Evolutionary conservation across 2,797 vertebrate genomes (phyloP).

Genomic region (Bradypus variegatus): DNA sequence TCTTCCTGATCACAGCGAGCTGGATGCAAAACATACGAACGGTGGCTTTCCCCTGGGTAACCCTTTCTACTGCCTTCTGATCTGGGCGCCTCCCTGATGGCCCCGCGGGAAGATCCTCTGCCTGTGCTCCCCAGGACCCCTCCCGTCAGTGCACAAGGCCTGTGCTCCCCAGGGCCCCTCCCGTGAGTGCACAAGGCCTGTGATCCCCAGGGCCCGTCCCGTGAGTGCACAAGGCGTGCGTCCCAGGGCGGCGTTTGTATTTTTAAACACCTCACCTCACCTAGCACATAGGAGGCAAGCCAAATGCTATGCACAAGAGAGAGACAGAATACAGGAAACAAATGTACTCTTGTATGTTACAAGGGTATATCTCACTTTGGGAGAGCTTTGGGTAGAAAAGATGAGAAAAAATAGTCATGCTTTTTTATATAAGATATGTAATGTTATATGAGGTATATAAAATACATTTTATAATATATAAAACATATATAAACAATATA

Average conservation of each 20-base stretch:
- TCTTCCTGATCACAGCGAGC: neutral
- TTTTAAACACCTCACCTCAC: neutral
- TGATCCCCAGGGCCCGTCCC: neutral
- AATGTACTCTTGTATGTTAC: neutral
- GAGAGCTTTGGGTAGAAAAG: neutral
- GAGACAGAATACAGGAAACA: neutral
- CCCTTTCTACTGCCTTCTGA: neutral
- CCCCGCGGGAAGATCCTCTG: neutral
- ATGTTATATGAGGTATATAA: neutral
- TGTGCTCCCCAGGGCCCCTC: neutral
- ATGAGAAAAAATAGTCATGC: neutral
- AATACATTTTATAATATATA: no score
- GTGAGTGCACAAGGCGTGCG: neutral
- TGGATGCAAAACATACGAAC: neutral
- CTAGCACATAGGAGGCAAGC: neutral
- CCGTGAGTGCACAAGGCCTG: neutral
- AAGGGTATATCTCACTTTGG: neutral
- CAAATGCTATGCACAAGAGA: neutral
- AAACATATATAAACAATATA: no score
- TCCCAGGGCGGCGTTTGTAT: neutral
- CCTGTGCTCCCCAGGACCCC: neutral
- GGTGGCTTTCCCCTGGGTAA: neutral
- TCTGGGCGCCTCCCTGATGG: neutral
- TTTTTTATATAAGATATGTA: neutral
- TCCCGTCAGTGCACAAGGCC: neutral